These are phyloP conservation scores for Metellina segmentata DNA, from an alignment of 2,888 invertebrate genomes.

Conservation along the genomic window DNA sequence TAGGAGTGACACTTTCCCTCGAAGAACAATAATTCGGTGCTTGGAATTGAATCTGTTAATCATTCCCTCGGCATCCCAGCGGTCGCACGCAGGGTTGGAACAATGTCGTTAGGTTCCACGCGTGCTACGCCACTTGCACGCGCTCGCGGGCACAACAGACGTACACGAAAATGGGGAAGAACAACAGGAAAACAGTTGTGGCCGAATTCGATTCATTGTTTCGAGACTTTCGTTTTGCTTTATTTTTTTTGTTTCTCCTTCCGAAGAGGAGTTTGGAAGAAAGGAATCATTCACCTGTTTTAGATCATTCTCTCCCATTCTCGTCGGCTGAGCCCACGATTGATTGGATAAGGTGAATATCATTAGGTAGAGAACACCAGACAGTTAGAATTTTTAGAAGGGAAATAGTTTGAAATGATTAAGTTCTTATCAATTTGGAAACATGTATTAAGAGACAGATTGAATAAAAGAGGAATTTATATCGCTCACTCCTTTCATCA, in stretches of 20 bases:
- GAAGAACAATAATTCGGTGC: constrained; percentile 16
- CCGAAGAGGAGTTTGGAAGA: not conserved
- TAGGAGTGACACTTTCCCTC: constrained; percentile 21
- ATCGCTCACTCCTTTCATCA: too few species aligned
- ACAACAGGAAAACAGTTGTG: not conserved
- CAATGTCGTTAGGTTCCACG: constrained; percentile 20
- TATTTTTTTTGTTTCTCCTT: constrained; percentile 15
- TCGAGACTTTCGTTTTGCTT: constrained; percentile 9
- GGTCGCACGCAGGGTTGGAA: not conserved
- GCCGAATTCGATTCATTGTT: constrained; percentile 39
- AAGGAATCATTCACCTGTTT: constrained; percentile 6
- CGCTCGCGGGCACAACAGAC: not conserved
- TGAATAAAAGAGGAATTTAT: too few species aligned
- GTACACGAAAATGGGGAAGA: not conserved
- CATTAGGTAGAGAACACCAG: too few species aligned
- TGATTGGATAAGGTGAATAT: too few species aligned
- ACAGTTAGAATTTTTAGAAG: too few species aligned
- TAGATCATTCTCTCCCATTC: too few species aligned
- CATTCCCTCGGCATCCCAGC: not conserved
- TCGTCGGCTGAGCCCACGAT: too few species aligned
- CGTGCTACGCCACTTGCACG: not conserved
- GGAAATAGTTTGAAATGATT: too few species aligned
- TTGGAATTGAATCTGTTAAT: constrained; percentile 13
- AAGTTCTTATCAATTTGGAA: too few species aligned
- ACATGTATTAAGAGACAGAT: too few species aligned